Evolutionary conservation across 2,113 vertebrate species (phyloP).

Genomic region (Neomonachus schauinslandi): DNA sequence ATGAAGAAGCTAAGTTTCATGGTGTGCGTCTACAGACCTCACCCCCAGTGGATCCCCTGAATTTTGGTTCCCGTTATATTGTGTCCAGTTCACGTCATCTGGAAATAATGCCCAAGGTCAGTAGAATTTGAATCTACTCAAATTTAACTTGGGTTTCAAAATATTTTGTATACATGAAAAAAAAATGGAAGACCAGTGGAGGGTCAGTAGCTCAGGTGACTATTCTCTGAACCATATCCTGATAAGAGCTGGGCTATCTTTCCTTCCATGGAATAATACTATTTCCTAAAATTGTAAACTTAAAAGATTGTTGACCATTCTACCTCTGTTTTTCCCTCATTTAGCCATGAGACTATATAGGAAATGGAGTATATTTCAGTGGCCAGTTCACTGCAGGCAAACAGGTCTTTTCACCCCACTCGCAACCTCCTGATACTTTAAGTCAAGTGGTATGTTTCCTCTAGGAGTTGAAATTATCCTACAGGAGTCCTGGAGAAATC

Average conservation of each 20-base stretch:
- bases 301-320: background rate
- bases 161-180: background rate
- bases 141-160: background rate
- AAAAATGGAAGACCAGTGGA: background rate
- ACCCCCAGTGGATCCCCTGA: background rate
- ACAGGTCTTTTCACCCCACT: background rate
- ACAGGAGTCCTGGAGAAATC: background rate
- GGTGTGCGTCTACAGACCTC: slow-evolving; percentile 61
- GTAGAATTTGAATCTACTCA: background rate
- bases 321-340: background rate
- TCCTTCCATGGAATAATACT: background rate
- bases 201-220: background rate
- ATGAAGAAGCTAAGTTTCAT: background rate
- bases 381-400: background rate
- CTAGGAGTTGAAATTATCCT: background rate
- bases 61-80: background rate
- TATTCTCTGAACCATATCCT: background rate
- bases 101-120: slow-evolving; percentile 17
- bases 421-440: background rate
- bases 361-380: background rate
- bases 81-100: background rate
- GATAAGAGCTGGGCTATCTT: background rate
- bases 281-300: background rate
- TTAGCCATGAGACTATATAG: background rate
- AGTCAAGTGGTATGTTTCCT: background rate